Percentiles rank a stretch among this genome's conserved stretches.
These are phyloP conservation scores for Hirtodrosophila histrioides DNA, from an alignment of 2,888 invertebrate genomes.

Conservation along the genomic window DNA sequence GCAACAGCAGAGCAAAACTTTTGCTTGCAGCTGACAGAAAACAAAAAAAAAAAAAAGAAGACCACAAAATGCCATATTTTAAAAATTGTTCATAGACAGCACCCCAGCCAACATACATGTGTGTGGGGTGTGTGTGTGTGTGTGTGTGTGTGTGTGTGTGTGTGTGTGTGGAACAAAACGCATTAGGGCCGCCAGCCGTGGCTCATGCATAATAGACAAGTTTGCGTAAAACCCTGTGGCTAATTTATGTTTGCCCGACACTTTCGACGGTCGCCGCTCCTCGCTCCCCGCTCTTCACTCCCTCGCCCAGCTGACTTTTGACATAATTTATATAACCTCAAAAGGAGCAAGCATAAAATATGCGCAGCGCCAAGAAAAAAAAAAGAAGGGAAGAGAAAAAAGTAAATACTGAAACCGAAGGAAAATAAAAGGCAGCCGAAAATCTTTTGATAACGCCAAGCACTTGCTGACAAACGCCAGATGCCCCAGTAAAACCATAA, in stretches of 20 bases:
- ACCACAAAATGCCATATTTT: slow-evolving; percentile 51
- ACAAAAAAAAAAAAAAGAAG: neutral
- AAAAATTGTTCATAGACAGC: slow-evolving; percentile 52
- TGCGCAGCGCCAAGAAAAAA: slow-evolving; percentile 41
- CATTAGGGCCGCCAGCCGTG: slow-evolving; percentile 61
- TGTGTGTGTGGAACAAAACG: slow-evolving; percentile 46
- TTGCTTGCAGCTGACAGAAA: slow-evolving; percentile 49
- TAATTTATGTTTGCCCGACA: slow-evolving; percentile 69
- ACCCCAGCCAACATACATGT: neutral
- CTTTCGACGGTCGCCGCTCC: slow-evolving; percentile 32
- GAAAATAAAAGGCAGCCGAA: slow-evolving; percentile 5
- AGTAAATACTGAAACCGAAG: slow-evolving; percentile 1
- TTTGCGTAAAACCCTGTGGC: slow-evolving; percentile 65
- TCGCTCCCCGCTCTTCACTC: neutral
- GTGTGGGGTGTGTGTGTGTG: slow-evolving; percentile 9
- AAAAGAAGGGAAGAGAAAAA: slow-evolving; percentile 15
- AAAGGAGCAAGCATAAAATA: slow-evolving; percentile 56
- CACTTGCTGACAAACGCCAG: slow-evolving; percentile 49
- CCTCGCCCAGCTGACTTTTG: slow-evolving; percentile 46
- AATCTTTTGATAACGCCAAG: slow-evolving; percentile 47
- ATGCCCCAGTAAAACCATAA: slow-evolving; percentile 42
- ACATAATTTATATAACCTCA: slow-evolving; percentile 61
- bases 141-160: slow-evolving; percentile 10
- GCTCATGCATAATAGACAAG: slow-evolving; percentile 69
- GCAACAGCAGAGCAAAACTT: slow-evolving; percentile 50